These are phyloP conservation scores for Drosophila recens DNA, from an alignment of 2,888 invertebrate genomes.

Conservation along the genomic window DNA sequence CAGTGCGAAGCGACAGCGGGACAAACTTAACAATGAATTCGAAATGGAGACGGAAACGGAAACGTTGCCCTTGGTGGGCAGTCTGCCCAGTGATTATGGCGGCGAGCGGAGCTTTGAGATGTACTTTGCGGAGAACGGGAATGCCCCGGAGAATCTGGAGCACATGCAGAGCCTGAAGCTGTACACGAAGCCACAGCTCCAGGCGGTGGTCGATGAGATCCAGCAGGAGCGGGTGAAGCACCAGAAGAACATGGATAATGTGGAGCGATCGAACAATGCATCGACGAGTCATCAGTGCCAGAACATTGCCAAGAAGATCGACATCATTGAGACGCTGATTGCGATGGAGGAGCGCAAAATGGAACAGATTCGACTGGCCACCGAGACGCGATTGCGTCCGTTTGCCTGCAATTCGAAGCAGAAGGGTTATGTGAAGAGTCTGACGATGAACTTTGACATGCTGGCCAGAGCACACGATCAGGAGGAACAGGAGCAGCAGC, in stretches of 20 bases:
- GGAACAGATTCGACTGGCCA: constrained; percentile 88
- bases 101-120: constrained; percentile 88
- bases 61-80: constrained; percentile 63
- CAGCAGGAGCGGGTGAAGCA: constrained; percentile 82
- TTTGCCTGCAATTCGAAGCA: constrained; percentile 88
- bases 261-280: constrained; percentile 71
- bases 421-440: constrained; percentile 88
- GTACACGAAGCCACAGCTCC: constrained; percentile 84
- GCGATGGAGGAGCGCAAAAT: constrained; percentile 90
- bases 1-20: constrained; percentile 74
- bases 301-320: constrained; percentile 89
- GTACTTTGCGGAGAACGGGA: constrained; percentile 88
- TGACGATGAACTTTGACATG: constrained; percentile 90
- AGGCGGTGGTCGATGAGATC: constrained; percentile 82
- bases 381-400: constrained; percentile 88
- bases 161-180: constrained; percentile 88
- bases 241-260: constrained; percentile 83
- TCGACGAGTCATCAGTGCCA: constrained; percentile 83
- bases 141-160: constrained; percentile 87
- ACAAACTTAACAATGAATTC: constrained; percentile 54
- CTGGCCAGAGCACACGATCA: constrained; percentile 87
- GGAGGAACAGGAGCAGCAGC: constrained; percentile 60
- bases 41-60: constrained; percentile 14
- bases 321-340: constrained; percentile 90
- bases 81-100: constrained; percentile 79